Conservation (phyloP, 2,888 invertebrate species). For the Apamea monoglypha region DNA sequence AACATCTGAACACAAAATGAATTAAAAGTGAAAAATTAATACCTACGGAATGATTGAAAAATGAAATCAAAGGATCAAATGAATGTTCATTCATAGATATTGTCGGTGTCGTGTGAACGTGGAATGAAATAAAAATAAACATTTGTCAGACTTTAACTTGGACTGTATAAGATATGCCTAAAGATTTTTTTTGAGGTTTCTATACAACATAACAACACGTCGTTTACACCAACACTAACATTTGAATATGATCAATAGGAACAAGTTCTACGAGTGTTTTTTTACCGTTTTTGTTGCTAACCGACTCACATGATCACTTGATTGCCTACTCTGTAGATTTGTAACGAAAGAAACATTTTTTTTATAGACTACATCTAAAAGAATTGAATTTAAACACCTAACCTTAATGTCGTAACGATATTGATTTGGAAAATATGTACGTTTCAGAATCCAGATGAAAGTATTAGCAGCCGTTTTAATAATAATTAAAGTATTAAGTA, state of each 20-base stretch:
- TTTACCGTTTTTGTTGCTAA: constrained; percentile 20
- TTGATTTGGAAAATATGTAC: neutral
- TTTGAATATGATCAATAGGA: constrained; percentile 8
- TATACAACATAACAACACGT: neutral
- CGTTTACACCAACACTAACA: neutral
- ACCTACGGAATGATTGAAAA: neutral
- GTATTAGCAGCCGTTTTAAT: neutral
- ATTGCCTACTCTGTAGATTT: neutral
- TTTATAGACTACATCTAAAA: too few species aligned
- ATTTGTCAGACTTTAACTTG: neutral
- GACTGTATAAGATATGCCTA: neutral
- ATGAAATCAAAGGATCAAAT: neutral
- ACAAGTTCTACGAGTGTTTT: constrained; percentile 2
- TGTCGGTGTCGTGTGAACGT: neutral
- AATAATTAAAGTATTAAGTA: too few species aligned
- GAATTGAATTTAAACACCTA: neutral
- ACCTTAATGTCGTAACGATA: neutral
- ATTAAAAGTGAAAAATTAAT: neutral
- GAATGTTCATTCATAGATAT: neutral
- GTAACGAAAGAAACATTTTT: neutral
- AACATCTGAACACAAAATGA: neutral
- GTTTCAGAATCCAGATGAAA: neutral
- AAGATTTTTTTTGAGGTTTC: neutral
- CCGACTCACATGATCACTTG: neutral
- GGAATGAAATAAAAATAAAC: neutral